Conservation (phyloP, 2,888 invertebrate genomes). For the Eristalis arbustorum region DNA sequence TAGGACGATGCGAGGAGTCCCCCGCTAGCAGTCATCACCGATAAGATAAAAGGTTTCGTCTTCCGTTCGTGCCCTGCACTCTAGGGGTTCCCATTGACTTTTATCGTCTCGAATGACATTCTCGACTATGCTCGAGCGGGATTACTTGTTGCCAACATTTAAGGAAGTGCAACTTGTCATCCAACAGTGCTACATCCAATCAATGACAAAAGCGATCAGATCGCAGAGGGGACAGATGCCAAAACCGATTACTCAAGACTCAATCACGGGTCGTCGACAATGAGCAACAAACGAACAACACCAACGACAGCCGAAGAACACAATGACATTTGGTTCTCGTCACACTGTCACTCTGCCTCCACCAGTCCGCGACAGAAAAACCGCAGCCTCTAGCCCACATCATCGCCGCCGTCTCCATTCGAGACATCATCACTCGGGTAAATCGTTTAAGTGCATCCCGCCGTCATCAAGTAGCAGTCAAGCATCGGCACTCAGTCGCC, state of each 20-base stretch:
- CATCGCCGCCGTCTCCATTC: conserved; percentile 2
- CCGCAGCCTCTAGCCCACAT: neutral
- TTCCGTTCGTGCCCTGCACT: neutral
- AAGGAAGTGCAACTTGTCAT: neutral
- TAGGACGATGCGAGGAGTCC: neutral
- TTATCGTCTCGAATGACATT: neutral
- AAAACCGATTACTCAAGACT: neutral
- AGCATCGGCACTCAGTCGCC: conserved; percentile 45
- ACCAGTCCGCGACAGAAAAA: neutral
- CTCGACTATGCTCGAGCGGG: too few species aligned
- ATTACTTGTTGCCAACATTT: too few species aligned
- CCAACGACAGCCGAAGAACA: neutral
- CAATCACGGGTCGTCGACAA: neutral
- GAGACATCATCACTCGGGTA: conserved; percentile 45
- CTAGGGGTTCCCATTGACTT: neutral
- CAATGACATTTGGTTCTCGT: neutral
- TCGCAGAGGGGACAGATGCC: neutral
- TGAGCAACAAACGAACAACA: neutral
- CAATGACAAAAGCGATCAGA: neutral
- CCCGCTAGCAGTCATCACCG: neutral
- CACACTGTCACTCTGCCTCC: neutral
- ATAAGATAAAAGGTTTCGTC: neutral
- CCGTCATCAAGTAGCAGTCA: conserved; percentile 52
- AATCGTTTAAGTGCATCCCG: conserved; percentile 70
- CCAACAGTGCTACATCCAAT: neutral